These are phyloP conservation scores for Cephalotes varians DNA, from an alignment of 2,888 invertebrate genomes.

Conservation along the genomic window DNA sequence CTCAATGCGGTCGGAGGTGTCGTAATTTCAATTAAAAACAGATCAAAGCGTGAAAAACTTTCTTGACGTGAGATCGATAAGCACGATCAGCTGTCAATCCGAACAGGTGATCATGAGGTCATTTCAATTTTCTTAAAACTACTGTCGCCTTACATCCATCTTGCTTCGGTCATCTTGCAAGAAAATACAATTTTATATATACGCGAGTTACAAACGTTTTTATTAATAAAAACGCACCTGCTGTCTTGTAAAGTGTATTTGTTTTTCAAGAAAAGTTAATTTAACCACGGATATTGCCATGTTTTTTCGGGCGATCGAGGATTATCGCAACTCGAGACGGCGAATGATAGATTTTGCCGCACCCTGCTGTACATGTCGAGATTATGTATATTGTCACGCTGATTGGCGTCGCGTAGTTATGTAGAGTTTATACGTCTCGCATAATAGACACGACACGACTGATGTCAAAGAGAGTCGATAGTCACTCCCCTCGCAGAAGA, in stretches of 20 bases:
- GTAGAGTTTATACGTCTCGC: constrained; percentile 58
- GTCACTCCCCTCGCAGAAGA: constrained; percentile 33
- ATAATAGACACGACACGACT: constrained; percentile 54
- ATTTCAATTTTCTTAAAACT: constrained; percentile 30
- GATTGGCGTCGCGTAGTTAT: constrained; percentile 44
- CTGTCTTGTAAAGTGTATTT: neutral
- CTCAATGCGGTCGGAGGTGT: constrained; percentile 3
- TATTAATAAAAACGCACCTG: constrained; percentile 16
- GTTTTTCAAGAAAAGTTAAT: constrained; percentile 7
- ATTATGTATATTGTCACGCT: constrained; percentile 51
- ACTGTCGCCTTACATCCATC: neutral
- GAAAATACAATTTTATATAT: neutral
- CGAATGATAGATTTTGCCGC: constrained; percentile 45
- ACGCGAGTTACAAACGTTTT: constrained; percentile 12
- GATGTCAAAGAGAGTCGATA: constrained; percentile 51
- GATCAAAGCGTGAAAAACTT: constrained; percentile 33
- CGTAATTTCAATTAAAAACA: constrained; percentile 41
- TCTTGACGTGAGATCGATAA: constrained; percentile 22
- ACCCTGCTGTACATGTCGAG: constrained; percentile 11
- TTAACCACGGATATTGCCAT: neutral
- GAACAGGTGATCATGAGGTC: constrained; percentile 34
- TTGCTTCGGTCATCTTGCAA: constrained; percentile 12
- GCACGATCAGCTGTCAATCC: constrained; percentile 31
- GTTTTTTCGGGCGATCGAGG: neutral
- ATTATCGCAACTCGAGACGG: constrained; percentile 9